Conservation (phyloP, 2,888 invertebrate genomes). For the Macrosoma leucophasiata region DNA sequence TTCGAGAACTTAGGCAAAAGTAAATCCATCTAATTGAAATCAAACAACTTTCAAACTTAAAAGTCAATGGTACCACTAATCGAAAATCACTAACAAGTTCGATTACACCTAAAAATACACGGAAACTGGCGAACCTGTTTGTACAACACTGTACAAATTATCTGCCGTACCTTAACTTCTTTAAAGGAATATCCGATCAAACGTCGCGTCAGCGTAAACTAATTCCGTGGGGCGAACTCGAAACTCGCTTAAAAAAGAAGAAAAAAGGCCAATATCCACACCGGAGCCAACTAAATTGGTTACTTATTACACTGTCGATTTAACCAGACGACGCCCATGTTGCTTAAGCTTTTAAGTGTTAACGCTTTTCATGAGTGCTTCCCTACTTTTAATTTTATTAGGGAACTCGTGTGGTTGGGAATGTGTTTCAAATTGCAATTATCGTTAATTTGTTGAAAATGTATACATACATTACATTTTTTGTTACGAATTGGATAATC, state of each 20-base stretch:
- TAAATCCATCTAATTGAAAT: too few relatives aligned
- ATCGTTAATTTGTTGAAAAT: too few relatives aligned
- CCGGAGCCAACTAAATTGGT: conserved; percentile 57
- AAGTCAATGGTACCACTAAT: too few relatives aligned
- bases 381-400: too few relatives aligned
- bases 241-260: conserved; percentile 55
- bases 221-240: conserved; percentile 68
- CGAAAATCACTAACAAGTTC: conserved; percentile 38
- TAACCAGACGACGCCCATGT: conserved; percentile 37
- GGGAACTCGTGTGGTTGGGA: too few relatives aligned
- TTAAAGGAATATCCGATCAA: conserved; percentile 72
- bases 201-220: conserved; percentile 67
- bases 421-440: too few relatives aligned
- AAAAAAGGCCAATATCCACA: conserved; percentile 51
- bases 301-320: conserved; percentile 62
- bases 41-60: too few relatives aligned
- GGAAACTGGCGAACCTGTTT: conserved; percentile 35
- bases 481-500: too few relatives aligned
- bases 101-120: conserved; percentile 42
- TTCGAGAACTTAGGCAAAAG: too few relatives aligned
- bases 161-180: conserved; percentile 53
- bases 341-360: conserved; percentile 23
- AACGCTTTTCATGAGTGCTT: conserved; percentile 19
- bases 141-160: conserved; percentile 47
- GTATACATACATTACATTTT: too few relatives aligned